Evolutionary conservation across 2,888 invertebrate genomes (phyloP).

Genomic region (Drosophila mulleri): DNA sequence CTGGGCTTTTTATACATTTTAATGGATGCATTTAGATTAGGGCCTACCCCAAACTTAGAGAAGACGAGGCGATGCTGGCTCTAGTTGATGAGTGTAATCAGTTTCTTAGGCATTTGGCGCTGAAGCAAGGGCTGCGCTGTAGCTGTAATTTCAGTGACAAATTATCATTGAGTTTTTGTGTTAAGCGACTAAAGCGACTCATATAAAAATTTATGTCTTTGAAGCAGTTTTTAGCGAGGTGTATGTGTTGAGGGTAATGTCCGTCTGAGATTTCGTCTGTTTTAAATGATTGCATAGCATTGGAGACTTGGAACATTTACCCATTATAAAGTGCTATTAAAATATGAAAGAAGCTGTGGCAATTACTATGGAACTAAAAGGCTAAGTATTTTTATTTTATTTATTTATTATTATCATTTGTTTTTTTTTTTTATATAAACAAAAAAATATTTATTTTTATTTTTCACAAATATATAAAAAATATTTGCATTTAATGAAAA

Average conservation of each 20-base stretch:
- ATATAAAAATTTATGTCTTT: not conserved
- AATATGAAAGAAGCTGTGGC: too few species aligned
- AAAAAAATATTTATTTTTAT: too few species aligned
- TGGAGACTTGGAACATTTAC: not conserved
- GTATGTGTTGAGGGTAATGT: not conserved
- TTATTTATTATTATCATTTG: too few species aligned
- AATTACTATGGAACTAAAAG: too few species aligned
- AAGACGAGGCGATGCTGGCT: not conserved
- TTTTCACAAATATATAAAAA: too few species aligned
- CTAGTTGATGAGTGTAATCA: slow-evolving; percentile 27
- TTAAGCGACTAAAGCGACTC: not conserved
- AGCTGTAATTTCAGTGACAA: slow-evolving; percentile 1
- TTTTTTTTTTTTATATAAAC: too few species aligned
- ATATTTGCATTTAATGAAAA: too few species aligned
- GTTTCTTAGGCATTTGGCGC: not conserved
- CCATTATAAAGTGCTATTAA: too few species aligned
- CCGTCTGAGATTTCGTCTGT: not conserved
- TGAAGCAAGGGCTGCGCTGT: slow-evolving; percentile 5
- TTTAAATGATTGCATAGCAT: not conserved
- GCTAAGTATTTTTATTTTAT: too few species aligned
- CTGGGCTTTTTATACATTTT: slow-evolving; percentile 27
- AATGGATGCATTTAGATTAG: slow-evolving; percentile 45
- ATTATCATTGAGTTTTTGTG: not conserved
- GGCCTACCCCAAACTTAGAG: not conserved
- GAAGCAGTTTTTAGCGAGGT: not conserved